Conservation (phyloP, 2,888 invertebrate genomes). For the Apodemia duryi region DNA sequence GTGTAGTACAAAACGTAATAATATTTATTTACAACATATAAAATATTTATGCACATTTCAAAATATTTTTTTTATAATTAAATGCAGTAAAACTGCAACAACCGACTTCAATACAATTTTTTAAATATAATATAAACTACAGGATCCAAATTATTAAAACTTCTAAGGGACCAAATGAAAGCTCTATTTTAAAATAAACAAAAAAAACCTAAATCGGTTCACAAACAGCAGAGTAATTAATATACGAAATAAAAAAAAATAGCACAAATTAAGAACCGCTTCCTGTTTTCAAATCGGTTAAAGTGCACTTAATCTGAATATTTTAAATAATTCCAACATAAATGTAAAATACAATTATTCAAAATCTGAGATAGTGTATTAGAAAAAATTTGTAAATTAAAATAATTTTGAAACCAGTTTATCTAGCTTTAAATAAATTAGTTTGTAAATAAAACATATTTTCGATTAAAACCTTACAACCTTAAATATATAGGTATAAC, state of each 20-base stretch:
- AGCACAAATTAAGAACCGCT: too few relatives aligned
- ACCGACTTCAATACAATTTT: too few relatives aligned
- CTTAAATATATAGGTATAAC: neutral
- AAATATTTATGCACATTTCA: neutral
- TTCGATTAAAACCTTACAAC: neutral
- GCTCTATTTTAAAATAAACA: too few relatives aligned
- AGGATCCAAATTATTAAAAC: too few relatives aligned
- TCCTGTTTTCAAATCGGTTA: too few relatives aligned
- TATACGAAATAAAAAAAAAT: too few relatives aligned
- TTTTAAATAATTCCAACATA: neutral
- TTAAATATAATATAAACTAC: too few relatives aligned
- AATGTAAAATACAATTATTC: neutral
- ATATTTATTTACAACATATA: slow-evolving; percentile 1
- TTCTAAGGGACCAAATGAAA: too few relatives aligned
- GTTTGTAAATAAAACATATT: neutral
- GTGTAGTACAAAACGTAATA: neutral
- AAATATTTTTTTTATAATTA: neutral
- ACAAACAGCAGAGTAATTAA: too few relatives aligned
- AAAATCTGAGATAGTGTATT: neutral
- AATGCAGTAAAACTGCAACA: too few relatives aligned
- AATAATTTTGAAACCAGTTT: neutral
- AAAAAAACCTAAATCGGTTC: too few relatives aligned
- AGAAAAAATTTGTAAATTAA: neutral
- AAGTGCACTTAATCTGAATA: neutral
- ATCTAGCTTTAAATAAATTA: neutral